These are phyloP conservation scores for Morus bassanus DNA, from an alignment of 2,797 vertebrate species.

Conservation along the genomic window DNA sequence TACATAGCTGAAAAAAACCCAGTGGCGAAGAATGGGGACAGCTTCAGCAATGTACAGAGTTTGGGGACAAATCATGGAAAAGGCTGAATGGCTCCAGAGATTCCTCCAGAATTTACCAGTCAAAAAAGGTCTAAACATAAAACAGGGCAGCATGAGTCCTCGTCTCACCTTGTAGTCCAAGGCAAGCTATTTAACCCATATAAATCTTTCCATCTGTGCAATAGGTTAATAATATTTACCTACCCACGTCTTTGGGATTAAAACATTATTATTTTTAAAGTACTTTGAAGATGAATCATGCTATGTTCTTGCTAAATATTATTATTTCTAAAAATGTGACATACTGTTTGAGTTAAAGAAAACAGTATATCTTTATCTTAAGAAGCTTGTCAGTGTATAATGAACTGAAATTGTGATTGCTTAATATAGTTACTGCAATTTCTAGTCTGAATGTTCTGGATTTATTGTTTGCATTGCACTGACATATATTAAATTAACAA, in stretches of 20 bases:
- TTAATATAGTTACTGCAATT: constrained; percentile 50
- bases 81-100: background rate
- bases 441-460: constrained; percentile 39
- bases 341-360: constrained; percentile 46
- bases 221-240: constrained; percentile 34
- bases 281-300: constrained; percentile 16
- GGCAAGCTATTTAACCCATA: background rate
- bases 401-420: constrained; percentile 33
- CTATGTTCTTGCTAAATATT: constrained; percentile 4
- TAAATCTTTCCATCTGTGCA: constrained; percentile 7
- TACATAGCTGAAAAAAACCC: background rate
- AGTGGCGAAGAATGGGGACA: background rate
- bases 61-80: background rate
- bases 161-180: background rate
- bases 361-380: constrained; percentile 39
- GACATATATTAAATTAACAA: constrained; percentile 60
- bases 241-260: background rate
- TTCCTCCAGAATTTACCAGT: background rate
- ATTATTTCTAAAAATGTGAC: constrained; percentile 29
- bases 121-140: background rate
- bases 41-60: background rate
- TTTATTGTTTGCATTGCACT: constrained; percentile 46
- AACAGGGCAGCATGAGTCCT: background rate
- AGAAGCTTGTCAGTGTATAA: constrained; percentile 17
- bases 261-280: constrained; percentile 28